Conservation (phyloP, 2,113 vertebrate species). For the Ibidorhyncha struthersii region DNA sequence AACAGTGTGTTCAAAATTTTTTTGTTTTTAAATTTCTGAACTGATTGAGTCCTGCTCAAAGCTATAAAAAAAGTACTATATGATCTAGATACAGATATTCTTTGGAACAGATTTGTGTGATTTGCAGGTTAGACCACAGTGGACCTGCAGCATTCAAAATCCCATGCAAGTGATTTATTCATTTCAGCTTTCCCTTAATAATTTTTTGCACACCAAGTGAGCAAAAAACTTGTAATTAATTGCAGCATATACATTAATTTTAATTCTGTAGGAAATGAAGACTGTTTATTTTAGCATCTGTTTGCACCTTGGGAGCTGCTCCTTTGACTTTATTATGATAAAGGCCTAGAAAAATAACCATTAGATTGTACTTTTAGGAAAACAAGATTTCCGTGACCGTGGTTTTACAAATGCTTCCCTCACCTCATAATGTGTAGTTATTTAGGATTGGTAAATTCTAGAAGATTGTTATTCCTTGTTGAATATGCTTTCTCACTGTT, state of each 20-base stretch:
- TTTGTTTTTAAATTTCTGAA: neutral
- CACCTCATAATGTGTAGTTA: neutral
- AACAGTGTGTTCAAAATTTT: neutral
- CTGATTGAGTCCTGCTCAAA: neutral
- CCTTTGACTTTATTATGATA: neutral
- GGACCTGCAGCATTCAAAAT: neutral
- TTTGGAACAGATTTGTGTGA: neutral
- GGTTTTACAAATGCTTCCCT: neutral
- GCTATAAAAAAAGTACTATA: accelerated
- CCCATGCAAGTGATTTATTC: neutral
- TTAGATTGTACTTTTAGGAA: neutral
- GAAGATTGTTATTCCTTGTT: neutral
- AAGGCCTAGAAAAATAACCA: neutral
- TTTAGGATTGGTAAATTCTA: neutral
- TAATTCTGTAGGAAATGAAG: neutral
- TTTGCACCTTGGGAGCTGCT: neutral
- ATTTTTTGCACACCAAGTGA: neutral
- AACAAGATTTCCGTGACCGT: neutral
- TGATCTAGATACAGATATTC: neutral
- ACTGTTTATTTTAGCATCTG: neutral
- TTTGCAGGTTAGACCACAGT: neutral
- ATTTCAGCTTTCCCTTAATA: neutral
- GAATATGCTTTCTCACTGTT: neutral
- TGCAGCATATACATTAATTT: neutral
- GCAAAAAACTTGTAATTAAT: neutral